Evolutionary conservation across 2,888 invertebrate genomes (phyloP), one percentile per base, ranked within the genome.

Genomic region (Caenorhabditis sp.): DNA sequence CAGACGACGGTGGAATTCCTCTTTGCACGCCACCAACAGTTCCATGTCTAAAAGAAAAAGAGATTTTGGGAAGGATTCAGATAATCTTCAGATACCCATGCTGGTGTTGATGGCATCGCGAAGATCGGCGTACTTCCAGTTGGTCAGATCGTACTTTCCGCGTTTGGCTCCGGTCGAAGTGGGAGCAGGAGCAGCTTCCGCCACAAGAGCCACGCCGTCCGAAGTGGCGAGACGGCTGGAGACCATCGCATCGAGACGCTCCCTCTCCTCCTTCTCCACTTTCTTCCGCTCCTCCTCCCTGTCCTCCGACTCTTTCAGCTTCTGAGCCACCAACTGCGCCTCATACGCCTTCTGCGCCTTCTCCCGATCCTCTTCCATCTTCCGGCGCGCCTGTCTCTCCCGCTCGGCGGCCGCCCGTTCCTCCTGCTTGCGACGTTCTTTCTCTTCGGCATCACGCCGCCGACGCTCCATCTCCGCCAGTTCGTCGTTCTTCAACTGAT

Each of bases 51-150:
- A 65, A 83, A 74, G 20, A 13, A 32, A 35, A 3, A 9, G 35
- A 35, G 35, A 2, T 9, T 3, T 35, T 35, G 30, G 30, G 5
- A 30, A 9, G 30, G 13, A 2, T 13, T n/a, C n/a, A n/a, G n/a
- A 2, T 35, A 35, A 35, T 35, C 35, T 9, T 13, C 9, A 35
- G 50, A 17, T 9, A 91, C 91, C 91, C 91, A 96, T 96, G 43
- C 96, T 96, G 5, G 97, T 98, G 90, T 99, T 98, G 90, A 99
- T 99, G 37, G 96, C 94, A 90, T 98, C 98, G 56, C 98, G 92
- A 32, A 98, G 91, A 89, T 98, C 96, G 0, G 96, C 96, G 91
- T 98, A 99, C 90, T 96, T 96, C 97, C 97, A 98, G 89, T 95
- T 96, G 37, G 95, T 94, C 68, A 98, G 92, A 90, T 98, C 96